These are phyloP conservation scores for Helicoverpa zea DNA, from an alignment of 1,140 invertebrate genomes.

Conservation along the genomic window DNA sequence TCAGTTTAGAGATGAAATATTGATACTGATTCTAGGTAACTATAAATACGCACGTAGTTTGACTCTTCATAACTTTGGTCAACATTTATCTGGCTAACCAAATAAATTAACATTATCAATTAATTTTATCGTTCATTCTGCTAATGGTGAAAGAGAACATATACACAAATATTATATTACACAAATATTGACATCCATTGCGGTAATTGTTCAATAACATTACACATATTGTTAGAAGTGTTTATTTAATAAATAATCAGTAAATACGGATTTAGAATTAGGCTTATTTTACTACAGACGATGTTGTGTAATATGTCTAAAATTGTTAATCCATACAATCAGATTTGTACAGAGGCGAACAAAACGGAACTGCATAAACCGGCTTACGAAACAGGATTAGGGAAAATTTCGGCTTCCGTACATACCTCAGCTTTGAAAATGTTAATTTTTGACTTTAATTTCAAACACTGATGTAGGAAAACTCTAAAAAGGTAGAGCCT, in stretches of 20 bases:
- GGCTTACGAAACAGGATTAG: not conserved
- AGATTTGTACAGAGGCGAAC: not conserved
- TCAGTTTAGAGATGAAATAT: too few species aligned
- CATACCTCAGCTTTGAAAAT: constrained; percentile 6
- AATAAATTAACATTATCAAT: not conserved
- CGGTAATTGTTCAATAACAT: too few species aligned
- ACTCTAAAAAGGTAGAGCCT: too few species aligned
- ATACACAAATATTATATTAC: too few species aligned
- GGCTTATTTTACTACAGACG: not conserved
- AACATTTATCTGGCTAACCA: not conserved
- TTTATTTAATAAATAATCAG: too few species aligned
- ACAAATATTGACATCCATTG: too few species aligned
- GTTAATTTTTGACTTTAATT: constrained; percentile 2
- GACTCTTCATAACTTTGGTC: not conserved
- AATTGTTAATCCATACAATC: too few species aligned
- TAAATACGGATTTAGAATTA: not conserved
- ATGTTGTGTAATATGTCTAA: too few species aligned
- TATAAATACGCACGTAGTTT: too few species aligned
- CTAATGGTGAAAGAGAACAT: not conserved
- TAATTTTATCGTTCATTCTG: not conserved
- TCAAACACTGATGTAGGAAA: not conserved
- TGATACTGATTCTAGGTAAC: too few species aligned
- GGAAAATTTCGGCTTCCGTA: not conserved
- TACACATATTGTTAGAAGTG: too few species aligned
- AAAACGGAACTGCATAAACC: not conserved